Percentiles rank a stretch among this genome's conserved stretches.
Evolutionary conservation across 2,113 vertebrate species (phyloP).

Genomic region (Nibea albiflora): DNA sequence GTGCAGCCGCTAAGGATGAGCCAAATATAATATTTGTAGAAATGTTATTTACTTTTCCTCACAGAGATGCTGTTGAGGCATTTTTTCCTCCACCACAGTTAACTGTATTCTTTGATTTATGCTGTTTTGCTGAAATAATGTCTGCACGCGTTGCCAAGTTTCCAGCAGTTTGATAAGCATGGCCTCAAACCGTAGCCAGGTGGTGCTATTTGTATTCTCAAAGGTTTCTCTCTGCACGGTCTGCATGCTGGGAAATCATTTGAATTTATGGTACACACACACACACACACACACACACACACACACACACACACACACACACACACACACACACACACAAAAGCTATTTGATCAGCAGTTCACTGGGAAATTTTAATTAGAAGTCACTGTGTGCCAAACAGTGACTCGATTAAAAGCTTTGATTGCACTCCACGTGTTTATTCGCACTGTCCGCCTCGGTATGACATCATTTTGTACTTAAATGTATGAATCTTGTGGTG

Average conservation of each 20-base stretch:
- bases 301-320: neutral
- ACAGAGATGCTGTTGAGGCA: conserved; percentile 15
- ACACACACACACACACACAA: neutral
- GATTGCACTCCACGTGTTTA: neutral
- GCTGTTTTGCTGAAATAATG: conserved; percentile 26
- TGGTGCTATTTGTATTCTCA: conserved; percentile 30
- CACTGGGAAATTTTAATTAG: neutral
- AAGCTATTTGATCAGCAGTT: neutral
- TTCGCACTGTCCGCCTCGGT: neutral
- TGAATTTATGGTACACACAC: neutral
- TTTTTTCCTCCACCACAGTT: conserved; percentile 24
- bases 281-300: neutral
- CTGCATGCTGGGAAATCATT: neutral
- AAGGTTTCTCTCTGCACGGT: neutral
- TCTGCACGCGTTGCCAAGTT: conserved; percentile 35
- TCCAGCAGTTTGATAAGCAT: conserved; percentile 27
- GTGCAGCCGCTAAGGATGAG: neutral
- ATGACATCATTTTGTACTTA: neutral
- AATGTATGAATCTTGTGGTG: neutral
- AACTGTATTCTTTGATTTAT: conserved; percentile 23
- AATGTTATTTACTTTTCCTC: neutral
- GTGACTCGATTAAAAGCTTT: neutral
- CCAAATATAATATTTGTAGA: neutral
- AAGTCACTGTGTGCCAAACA: no score
- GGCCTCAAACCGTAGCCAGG: conserved; percentile 21